Percentiles rank a stretch among this genome's conserved stretches.
phyloP scores from a whole-genome alignment of 2,797 vertebrate species.

The Kryptolebias ocellatus region DNA sequence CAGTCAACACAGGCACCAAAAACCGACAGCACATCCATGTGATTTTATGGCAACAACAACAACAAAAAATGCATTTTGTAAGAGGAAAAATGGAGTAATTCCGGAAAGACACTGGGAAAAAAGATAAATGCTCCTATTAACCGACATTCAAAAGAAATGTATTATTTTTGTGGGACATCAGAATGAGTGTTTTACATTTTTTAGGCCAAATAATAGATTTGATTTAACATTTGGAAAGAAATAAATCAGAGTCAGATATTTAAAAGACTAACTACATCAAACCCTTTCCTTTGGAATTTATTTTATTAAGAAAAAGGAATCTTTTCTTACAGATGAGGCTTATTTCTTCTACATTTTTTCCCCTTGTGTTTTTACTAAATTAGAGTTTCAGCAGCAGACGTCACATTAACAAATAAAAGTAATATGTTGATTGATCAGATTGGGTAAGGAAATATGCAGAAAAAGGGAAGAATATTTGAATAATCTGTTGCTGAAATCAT shows the following conservation, averaged over 20 bases:
- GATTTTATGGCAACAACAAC: background rate
- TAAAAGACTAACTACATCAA: no score
- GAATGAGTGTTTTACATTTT: no score
- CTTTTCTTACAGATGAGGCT: background rate
- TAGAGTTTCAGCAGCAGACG: background rate
- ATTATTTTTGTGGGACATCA: no score
- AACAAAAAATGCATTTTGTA: background rate
- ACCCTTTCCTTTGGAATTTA: background rate
- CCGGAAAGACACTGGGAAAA: no score
- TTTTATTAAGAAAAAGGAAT: background rate
- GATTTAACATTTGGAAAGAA: no score
- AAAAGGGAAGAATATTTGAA: constrained; percentile 22
- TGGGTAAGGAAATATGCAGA: constrained; percentile 15
- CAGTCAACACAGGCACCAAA: constrained; percentile 56
- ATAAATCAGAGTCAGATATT: no score
- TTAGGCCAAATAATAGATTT: no score
- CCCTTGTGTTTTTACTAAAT: background rate
- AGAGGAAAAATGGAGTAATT: no score
- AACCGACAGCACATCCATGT: constrained; percentile 10
- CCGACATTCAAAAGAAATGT: no score
- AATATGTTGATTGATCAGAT: constrained; percentile 6
- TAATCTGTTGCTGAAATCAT: constrained; percentile 33
- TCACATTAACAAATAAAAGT: background rate
- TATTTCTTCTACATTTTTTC: background rate
- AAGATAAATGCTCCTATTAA: no score